phyloP scores from a whole-genome alignment of 35 echinoderm and acorn worm species.

The Ophiothrix spiculata region DNA sequence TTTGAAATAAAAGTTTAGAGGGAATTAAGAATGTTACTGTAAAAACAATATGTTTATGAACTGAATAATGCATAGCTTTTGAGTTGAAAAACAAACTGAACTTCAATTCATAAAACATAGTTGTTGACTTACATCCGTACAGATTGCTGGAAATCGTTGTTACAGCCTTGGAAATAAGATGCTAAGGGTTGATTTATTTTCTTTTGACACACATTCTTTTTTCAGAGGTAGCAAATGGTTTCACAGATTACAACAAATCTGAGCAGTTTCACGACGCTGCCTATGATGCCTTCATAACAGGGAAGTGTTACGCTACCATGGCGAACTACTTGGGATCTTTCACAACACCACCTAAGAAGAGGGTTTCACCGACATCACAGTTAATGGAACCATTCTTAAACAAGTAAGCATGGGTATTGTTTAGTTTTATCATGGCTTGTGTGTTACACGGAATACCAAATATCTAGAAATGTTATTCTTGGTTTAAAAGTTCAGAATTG shows the following conservation, averaged over 20 bases:
- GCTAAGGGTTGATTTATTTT: no score
- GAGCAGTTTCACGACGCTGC: conserved; percentile 85
- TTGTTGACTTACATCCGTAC: no score
- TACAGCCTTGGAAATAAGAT: no score
- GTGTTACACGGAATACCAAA: no score
- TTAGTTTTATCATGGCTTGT: not conserved
- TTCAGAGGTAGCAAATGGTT: conserved; percentile 61
- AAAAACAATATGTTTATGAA: no score
- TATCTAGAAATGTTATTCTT: not conserved
- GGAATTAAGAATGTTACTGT: no score
- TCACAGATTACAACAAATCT: conserved; percentile 38
- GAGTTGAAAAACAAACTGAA: no score
- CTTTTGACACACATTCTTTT: not conserved
- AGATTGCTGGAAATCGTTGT: no score
- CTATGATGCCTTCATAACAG: conserved; percentile 90
- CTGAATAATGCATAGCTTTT: no score
- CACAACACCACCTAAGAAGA: conserved; percentile 56
- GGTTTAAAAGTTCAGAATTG: not conserved
- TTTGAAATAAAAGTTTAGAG: no score
- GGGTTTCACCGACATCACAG: conserved; percentile 73
- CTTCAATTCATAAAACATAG: no score
- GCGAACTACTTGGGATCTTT: conserved; percentile 88
- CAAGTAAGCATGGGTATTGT: conserved; percentile 58
- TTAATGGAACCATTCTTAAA: conserved; percentile 92
- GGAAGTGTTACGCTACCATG: conserved; percentile 87